Evolutionary conservation across 2,888 invertebrate genomes (phyloP).

Genomic region (Cyaniris semiargus): DNA sequence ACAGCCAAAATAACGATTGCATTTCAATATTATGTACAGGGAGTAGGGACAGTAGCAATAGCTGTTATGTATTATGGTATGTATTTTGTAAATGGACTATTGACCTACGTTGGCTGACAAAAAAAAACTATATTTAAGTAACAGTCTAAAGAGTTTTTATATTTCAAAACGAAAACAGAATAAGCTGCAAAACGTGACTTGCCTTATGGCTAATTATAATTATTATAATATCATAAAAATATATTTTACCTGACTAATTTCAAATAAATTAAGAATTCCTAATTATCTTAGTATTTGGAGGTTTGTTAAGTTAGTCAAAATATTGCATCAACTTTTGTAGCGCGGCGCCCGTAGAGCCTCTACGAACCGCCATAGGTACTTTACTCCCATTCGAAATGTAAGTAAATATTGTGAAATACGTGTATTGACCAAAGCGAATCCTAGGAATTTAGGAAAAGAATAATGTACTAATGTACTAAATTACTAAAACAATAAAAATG

Average conservation of each 20-base stretch:
- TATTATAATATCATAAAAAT: background rate
- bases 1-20: background rate
- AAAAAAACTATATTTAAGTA: too few relatives aligned
- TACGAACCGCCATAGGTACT: background rate
- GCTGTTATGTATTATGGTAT: background rate
- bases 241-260: background rate
- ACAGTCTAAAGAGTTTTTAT: background rate
- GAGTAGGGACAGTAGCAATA: background rate
- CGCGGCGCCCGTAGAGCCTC: background rate
- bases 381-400: background rate
- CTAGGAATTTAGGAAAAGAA: background rate
- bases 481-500: too few relatives aligned
- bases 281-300: background rate
- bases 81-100: too few relatives aligned
- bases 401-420: constrained; percentile 4
- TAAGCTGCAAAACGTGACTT: background rate
- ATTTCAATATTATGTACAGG: background rate
- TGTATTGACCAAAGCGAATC: background rate
- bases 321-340: constrained; percentile 1
- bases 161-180: background rate
- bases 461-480: too few relatives aligned
- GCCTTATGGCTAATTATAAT: background rate
- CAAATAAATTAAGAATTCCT: background rate
- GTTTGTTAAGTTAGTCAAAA: background rate
- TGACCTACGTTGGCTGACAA: too few relatives aligned